Evolutionary conservation across 1,140 invertebrate species (phyloP).

Genomic region (Campoletis sonorensis): DNA sequence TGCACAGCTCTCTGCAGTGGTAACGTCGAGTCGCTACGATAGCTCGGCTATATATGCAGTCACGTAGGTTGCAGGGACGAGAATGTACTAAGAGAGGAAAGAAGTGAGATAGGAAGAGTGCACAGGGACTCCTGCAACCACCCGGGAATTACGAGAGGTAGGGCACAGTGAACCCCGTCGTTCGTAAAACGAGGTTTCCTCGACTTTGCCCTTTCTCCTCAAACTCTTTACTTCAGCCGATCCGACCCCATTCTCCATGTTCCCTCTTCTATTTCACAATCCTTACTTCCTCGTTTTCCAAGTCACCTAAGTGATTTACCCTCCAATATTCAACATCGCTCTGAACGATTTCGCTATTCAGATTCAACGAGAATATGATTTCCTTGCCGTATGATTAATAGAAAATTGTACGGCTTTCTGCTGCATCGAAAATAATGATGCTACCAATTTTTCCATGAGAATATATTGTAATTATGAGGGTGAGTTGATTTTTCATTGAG

Average conservation of each 20-base stretch:
- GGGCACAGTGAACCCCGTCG: conserved; percentile 9
- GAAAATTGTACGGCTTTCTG: background rate
- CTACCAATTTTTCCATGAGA: no score
- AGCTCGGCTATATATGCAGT: conserved; percentile 33
- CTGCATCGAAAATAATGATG: no score
- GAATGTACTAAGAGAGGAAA: conserved; percentile 7
- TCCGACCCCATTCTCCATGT: background rate
- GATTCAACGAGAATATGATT: conserved; percentile 18
- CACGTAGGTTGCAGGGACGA: conserved; percentile 25
- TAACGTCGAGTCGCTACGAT: conserved; percentile 43
- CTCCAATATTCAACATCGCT: conserved; percentile 41
- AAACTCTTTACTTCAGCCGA: background rate
- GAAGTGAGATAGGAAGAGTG: conserved; percentile 19
- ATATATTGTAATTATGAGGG: no score
- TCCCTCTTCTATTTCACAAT: background rate
- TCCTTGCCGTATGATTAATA: background rate
- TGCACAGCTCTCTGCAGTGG: conserved; percentile 38
- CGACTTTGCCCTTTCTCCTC: conserved; percentile 26
- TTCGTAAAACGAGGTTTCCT: conserved; percentile 46
- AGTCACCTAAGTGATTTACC: conserved; percentile 34
- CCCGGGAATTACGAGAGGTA: conserved; percentile 39
- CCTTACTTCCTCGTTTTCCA: conserved; percentile 36
- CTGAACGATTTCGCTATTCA: conserved; percentile 31
- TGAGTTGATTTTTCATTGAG: background rate
- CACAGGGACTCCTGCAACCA: conserved; percentile 36